Evolutionary conservation across 2,797 vertebrate species (phyloP).

Genomic region (Sciurus vulgaris): DNA sequence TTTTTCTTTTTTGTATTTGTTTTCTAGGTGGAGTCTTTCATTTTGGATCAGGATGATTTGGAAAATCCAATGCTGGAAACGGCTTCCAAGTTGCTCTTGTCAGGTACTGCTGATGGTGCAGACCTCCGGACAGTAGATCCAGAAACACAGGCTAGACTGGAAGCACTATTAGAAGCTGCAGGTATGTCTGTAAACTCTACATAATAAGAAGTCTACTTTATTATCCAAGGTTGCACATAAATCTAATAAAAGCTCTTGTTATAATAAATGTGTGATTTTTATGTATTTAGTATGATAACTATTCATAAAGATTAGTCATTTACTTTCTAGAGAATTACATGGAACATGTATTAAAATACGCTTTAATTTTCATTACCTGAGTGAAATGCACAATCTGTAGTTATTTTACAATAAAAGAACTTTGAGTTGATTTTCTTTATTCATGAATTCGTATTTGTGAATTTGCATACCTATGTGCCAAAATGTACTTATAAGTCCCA

Average conservation of each 20-base stretch:
- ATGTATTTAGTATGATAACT: background rate
- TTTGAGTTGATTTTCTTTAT: slow-evolving; percentile 42
- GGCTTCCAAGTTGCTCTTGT: slow-evolving; percentile 91
- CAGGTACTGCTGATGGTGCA: slow-evolving; percentile 91
- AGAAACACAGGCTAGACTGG: slow-evolving; percentile 91
- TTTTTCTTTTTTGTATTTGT: slow-evolving; percentile 47
- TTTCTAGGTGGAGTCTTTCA: slow-evolving; percentile 91
- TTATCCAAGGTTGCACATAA: background rate
- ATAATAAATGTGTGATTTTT: slow-evolving; percentile 3
- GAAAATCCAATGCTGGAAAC: slow-evolving; percentile 93
- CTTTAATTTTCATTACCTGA: slow-evolving; percentile 4
- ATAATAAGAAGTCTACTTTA: background rate
- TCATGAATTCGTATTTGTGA: slow-evolving; percentile 14
- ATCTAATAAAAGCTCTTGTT: slow-evolving; percentile 19
- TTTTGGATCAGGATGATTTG: slow-evolving; percentile 92
- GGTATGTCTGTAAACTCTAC: slow-evolving; percentile 83
- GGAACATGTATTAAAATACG: slow-evolving; percentile 24
- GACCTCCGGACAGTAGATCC: slow-evolving; percentile 92
- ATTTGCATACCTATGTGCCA: slow-evolving; percentile 33
- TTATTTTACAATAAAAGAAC: background rate
- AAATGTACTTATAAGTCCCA: background rate
- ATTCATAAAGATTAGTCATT: background rate
- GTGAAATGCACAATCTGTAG: background rate
- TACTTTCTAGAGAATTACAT: slow-evolving; percentile 55
- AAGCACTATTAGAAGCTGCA: slow-evolving; percentile 92